These are phyloP conservation scores for Tympanoctomys barrerae DNA, from an alignment of 2,797 vertebrate species.

Conservation along the genomic window DNA sequence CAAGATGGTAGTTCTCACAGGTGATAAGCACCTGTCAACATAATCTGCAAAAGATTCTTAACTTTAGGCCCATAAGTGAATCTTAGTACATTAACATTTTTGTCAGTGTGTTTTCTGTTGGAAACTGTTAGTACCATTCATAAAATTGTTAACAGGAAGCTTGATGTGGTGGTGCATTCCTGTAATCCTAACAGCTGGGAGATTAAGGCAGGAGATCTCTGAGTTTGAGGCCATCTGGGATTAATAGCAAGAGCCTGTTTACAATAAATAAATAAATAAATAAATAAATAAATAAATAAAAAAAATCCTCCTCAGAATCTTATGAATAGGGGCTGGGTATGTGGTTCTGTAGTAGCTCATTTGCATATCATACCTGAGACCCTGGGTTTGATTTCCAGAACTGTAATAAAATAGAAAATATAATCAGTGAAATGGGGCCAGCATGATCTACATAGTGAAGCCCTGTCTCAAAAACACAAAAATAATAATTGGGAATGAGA, in stretches of 20 bases:
- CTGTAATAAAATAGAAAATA: background rate
- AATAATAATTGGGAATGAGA: background rate
- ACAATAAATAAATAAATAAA: background rate
- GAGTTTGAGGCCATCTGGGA: background rate
- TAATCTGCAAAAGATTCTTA: slow-evolving; percentile 8
- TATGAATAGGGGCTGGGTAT: background rate
- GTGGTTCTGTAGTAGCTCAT: background rate
- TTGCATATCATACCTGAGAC: background rate
- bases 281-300: too few species aligned
- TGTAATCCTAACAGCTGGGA: background rate
- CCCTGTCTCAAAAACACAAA: background rate
- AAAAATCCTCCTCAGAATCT: background rate
- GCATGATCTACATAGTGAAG: background rate
- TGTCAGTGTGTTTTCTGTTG: slow-evolving; percentile 2
- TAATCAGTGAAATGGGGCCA: background rate
- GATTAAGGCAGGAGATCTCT: background rate
- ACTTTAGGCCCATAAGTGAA: background rate
- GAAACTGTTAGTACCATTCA: background rate
- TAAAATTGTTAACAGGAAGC: background rate
- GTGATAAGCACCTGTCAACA: background rate
- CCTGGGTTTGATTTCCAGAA: background rate
- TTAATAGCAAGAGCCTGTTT: background rate
- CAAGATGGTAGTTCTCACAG: background rate
- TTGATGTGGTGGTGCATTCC: background rate
- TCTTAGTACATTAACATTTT: background rate